Conservation (phyloP, 2,113 vertebrate species). For the Nothocercus julius region DNA sequence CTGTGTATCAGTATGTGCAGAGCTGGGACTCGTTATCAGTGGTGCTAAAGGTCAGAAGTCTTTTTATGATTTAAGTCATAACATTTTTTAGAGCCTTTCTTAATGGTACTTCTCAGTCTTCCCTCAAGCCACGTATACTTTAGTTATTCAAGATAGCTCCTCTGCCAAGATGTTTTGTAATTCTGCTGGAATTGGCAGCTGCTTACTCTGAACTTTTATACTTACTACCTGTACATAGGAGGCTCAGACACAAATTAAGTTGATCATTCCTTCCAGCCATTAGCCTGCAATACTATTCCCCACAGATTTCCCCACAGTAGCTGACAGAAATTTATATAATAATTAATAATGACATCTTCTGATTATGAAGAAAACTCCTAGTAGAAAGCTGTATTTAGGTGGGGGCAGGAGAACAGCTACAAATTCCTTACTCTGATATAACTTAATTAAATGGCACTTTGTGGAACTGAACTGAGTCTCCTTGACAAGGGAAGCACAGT, state of each 20-base stretch:
- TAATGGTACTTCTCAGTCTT: background rate
- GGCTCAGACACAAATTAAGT: background rate
- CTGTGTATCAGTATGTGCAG: slow-evolving; percentile 96
- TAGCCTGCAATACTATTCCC: background rate
- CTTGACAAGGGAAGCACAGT: background rate
- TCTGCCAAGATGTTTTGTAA: background rate
- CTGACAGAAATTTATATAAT: background rate
- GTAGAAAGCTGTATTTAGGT: background rate
- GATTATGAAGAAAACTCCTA: background rate
- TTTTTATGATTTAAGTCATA: slow-evolving; percentile 31
- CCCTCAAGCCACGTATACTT: background rate
- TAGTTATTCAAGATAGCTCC: background rate
- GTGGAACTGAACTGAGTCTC: background rate
- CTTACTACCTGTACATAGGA: background rate
- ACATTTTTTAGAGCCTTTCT: background rate
- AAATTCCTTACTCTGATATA: background rate
- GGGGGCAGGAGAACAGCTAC: background rate
- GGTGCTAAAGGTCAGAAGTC: slow-evolving; percentile 93
- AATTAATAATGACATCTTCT: background rate
- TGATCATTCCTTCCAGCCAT: background rate
- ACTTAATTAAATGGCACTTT: background rate
- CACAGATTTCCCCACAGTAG: background rate
- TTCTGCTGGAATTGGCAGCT: background rate
- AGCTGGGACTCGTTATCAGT: slow-evolving; percentile 97
- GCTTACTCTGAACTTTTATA: background rate